Percentiles rank a stretch among this genome's conserved stretches.
phyloP scores from a whole-genome alignment of 1,140 invertebrate genomes.

The Penaeus vannamei region DNA sequence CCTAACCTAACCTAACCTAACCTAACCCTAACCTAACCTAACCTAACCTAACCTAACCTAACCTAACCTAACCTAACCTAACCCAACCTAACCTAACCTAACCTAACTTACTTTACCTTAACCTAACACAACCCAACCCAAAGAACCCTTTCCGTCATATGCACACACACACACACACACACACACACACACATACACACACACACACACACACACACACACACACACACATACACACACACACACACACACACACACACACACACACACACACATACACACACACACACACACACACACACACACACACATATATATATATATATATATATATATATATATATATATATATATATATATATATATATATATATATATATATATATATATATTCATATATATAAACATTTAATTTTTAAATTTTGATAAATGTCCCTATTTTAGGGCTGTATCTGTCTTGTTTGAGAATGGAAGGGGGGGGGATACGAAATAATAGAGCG shows the following conservation, averaged over 20 bases:
- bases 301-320: too few species aligned
- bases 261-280: too few species aligned
- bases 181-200: too few species aligned
- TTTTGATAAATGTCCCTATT: not conserved
- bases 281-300: too few species aligned
- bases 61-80: slow-evolving; percentile 1
- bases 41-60: not conserved
- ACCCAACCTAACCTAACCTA: not conserved
- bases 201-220: too few species aligned
- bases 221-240: too few species aligned
- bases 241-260: too few species aligned
- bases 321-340: too few species aligned
- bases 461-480: not conserved
- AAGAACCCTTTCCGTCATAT: not conserved
- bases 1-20: not conserved
- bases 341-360: too few species aligned
- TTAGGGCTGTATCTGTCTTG: not conserved
- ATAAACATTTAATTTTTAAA: not conserved
- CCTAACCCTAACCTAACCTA: not conserved
- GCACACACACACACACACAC: too few species aligned
- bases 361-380: too few species aligned
- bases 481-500: not conserved
- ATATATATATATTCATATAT: too few species aligned
- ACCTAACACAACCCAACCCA: slow-evolving; percentile 8
- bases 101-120: not conserved